Conservation (phyloP, 2,888 invertebrate genomes). For the Drosophila anomalipes region DNA sequence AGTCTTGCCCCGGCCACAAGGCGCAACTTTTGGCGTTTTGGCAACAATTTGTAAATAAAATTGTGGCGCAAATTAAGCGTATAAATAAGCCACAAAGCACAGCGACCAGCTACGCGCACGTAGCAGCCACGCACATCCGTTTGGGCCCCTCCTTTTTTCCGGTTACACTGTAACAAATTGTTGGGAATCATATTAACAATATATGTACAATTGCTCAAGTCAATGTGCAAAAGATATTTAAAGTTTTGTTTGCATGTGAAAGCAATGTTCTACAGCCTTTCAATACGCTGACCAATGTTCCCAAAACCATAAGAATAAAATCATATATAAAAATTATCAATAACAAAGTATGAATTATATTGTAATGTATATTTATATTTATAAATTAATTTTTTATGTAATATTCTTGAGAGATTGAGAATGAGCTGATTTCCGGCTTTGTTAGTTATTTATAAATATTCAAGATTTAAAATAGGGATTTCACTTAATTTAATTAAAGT, state of each 20-base stretch:
- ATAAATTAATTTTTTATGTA: background rate
- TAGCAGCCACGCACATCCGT: constrained; percentile 54
- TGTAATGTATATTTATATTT: background rate
- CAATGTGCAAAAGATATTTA: background rate
- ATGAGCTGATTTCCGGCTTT: background rate
- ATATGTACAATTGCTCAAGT: background rate
- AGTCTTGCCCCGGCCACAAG: constrained; percentile 38
- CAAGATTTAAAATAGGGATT: background rate
- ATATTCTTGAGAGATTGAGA: background rate
- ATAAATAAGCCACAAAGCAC: constrained; percentile 81
- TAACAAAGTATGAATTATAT: background rate
- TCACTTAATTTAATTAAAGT: background rate
- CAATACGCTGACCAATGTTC: background rate
- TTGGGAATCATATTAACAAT: background rate
- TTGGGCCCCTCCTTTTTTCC: constrained; percentile 16
- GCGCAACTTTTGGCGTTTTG: constrained; percentile 66
- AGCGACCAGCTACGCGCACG: constrained; percentile 37
- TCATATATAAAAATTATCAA: background rate
- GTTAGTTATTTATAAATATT: no score
- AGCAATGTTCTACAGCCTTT: background rate
- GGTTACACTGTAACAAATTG: constrained; percentile 2
- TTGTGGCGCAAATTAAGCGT: constrained; percentile 84
- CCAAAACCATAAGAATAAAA: background rate
- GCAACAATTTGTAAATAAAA: constrained; percentile 84
- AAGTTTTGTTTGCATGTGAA: background rate